Conservation (phyloP, 2,113 vertebrate genomes). For the Callithrix jacchus region DNA sequence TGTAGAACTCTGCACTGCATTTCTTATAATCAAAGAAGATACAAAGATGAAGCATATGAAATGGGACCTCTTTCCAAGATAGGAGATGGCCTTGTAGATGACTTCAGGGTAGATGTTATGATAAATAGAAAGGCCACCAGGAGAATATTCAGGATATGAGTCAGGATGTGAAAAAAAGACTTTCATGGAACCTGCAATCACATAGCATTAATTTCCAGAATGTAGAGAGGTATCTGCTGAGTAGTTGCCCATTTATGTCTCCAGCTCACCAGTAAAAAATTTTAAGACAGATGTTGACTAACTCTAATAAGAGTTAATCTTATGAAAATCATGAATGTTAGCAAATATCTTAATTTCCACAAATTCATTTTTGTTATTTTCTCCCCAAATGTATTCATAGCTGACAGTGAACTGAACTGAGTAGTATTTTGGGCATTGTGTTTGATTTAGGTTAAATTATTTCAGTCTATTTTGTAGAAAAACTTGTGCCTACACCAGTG, state of each 20-base stretch:
- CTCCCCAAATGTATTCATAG: background rate
- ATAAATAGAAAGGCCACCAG: background rate
- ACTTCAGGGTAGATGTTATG: background rate
- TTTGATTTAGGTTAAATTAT: background rate
- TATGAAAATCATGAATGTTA: slow-evolving; percentile 11
- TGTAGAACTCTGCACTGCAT: background rate
- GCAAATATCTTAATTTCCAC: background rate
- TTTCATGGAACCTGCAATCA: background rate
- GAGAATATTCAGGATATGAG: background rate
- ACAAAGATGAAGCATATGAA: background rate
- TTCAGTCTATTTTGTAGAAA: background rate
- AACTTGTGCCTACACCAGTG: background rate
- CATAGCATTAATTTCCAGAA: background rate
- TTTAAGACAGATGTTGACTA: background rate
- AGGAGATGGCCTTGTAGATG: background rate
- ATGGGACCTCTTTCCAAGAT: background rate
- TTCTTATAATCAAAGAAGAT: background rate
- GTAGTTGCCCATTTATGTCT: background rate
- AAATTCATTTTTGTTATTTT: background rate
- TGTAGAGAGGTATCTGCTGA: background rate
- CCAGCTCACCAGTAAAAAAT: background rate
- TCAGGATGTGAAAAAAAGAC: background rate
- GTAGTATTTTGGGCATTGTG: background rate
- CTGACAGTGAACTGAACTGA: background rate
- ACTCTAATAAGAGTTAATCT: background rate